These are phyloP conservation scores for Eptatretus burgeri DNA, from an alignment of 2,113 vertebrate genomes.

Conservation along the genomic window DNA sequence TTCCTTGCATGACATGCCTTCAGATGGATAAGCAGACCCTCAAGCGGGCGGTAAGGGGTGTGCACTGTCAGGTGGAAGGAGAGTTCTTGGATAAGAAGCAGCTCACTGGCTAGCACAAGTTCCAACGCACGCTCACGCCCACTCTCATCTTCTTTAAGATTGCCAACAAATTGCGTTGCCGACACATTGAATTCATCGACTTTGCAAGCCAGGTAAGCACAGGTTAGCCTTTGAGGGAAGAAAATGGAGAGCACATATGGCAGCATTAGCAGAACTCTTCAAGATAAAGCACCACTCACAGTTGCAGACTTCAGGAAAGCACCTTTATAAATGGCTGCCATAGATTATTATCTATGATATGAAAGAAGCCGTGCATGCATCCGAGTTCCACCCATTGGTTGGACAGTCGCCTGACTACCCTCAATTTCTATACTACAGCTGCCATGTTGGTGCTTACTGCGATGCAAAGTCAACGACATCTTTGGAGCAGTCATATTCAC, in stretches of 20 bases:
- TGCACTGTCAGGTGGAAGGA: constrained; percentile 86
- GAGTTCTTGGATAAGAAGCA: constrained; percentile 72
- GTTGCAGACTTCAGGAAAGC: too few species aligned
- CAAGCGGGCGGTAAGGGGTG: constrained; percentile 69
- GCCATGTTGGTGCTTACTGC: too few species aligned
- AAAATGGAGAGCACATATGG: background rate
- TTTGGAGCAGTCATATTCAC: too few species aligned
- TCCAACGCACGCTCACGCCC: constrained; percentile 49
- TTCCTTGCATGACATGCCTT: constrained; percentile 25
- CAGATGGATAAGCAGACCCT: constrained; percentile 70
- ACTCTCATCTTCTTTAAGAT: constrained; percentile 43
- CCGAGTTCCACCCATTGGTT: too few species aligned
- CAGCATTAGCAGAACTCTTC: too few species aligned
- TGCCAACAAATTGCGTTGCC: constrained; percentile 60
- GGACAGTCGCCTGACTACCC: too few species aligned
- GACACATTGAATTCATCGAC: constrained; percentile 97
- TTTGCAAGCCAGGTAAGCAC: constrained; percentile 69
- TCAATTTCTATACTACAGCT: too few species aligned
- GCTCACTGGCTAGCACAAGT: constrained; percentile 69
- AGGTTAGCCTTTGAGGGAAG: constrained; percentile 33
- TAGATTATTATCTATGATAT: too few species aligned
- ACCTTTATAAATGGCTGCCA: too few species aligned
- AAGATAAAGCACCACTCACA: too few species aligned
- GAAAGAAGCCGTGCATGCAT: too few species aligned
- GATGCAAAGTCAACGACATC: too few species aligned